Evolutionary conservation across 2,797 vertebrate genomes (phyloP), one percentile per base, ranked within the genome.

Genomic region (Mormyrus proboscirostris): DNA sequence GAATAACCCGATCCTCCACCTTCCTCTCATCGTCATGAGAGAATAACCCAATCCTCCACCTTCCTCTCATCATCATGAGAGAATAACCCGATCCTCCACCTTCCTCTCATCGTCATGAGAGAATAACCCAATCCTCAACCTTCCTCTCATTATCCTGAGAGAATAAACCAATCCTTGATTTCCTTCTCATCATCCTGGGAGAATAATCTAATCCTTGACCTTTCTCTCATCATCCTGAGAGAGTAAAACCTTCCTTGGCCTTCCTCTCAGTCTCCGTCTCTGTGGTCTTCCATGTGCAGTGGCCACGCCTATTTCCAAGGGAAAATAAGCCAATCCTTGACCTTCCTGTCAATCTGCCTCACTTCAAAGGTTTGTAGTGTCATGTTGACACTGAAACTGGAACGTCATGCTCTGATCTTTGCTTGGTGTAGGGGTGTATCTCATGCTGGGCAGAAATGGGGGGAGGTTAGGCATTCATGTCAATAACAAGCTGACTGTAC

Each of bases 341-440:
- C 41, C 14, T 79, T 47, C 38, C 19, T 79, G 38, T 86, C 50
- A 50, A 51, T 53, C 50, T 86, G 83, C 83, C 83, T 86, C 25
- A 86, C 50, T 86, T 55, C 83, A 86, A 86, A 38, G 47, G 83
- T 10, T 9, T 22, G 83, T 50, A 86, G 83, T 86, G 50, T 55
- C 83, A 29, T 86, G 47, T 86, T 86, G 83, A 86, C 25, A 51
- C n/a, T 14, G 47, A 86, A 86, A 86, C 22, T 79, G 49, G 6
- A 86, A 86, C 29, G 50, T 55, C 83, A 86, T 53, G 47, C 50
- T 86, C 83, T 51, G 50, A 79, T 47, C 73, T 44, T 47, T 19
- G 73, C 41, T 41, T 47, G 41, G 38, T 2, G 7, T 79, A 47
- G 73, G 73, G 73, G 41, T 47, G 2, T 38, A 73, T 73, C 73